Percentiles rank a stretch among this genome's conserved stretches.
Conservation (phyloP, 2,888 invertebrate genomes). For the Mycalesis mineus region DNA sequence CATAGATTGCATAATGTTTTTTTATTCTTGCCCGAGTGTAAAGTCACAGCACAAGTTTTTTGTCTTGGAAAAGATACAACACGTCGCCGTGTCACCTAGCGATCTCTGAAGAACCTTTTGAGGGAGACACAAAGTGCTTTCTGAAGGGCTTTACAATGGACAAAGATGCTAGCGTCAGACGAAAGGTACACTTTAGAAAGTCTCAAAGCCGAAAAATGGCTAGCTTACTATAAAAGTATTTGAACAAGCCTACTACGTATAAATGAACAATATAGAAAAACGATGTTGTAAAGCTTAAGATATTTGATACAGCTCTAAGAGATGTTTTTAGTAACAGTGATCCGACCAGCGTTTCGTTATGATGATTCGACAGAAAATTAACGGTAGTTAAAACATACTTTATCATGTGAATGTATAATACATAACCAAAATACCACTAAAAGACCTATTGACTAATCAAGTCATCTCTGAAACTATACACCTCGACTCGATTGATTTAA, state of each 20-base stretch:
- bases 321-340: too few species aligned
- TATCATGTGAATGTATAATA: too few species aligned
- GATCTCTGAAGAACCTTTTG: slow-evolving; percentile 48
- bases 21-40: slow-evolving; percentile 6
- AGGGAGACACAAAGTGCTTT: slow-evolving; percentile 53
- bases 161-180: slow-evolving; percentile 42
- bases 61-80: slow-evolving; percentile 25
- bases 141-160: slow-evolving; percentile 47
- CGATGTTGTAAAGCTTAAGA: too few species aligned
- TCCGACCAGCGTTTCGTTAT: too few species aligned
- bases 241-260: not conserved
- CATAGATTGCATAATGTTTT: not conserved
- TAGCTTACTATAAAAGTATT: slow-evolving; percentile 16
- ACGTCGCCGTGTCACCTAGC: slow-evolving; percentile 26
- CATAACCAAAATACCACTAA: too few species aligned
- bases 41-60: slow-evolving; percentile 13
- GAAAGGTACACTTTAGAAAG: slow-evolving; percentile 33
- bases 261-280: too few species aligned
- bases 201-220: slow-evolving; percentile 24
- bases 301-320: too few species aligned
- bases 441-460: too few species aligned
- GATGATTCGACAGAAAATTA: too few species aligned
- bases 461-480: too few species aligned
- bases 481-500: too few species aligned
- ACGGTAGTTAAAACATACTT: too few species aligned